Conservation (phyloP, 1,140 invertebrate genomes). For the Muscidifurax raptorellus region DNA sequence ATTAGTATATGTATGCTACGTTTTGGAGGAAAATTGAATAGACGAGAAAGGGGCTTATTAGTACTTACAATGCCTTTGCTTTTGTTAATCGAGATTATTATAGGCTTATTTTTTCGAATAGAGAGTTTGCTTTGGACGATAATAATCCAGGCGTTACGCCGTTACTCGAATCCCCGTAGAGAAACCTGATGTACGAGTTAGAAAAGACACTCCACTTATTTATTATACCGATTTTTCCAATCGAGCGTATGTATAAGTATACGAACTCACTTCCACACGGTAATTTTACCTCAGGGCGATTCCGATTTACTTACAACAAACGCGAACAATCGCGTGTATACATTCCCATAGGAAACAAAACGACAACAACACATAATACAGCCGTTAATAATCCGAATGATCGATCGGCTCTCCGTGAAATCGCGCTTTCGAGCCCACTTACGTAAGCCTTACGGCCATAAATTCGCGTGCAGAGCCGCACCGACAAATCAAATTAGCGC, state of each 20-base stretch:
- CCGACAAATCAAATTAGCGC: neutral
- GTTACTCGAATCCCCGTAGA: neutral
- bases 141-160: neutral
- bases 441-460: neutral
- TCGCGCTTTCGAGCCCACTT: neutral
- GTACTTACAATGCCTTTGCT: neutral
- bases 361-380: neutral
- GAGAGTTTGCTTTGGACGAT: neutral
- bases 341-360: neutral
- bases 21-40: neutral
- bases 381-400: conserved; percentile 8
- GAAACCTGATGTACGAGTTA: neutral
- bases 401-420: neutral
- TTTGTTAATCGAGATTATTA: neutral
- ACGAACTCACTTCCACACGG: neutral
- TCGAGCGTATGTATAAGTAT: no score
- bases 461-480: neutral
- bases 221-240: neutral
- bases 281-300: neutral
- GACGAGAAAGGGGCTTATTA: neutral
- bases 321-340: neutral
- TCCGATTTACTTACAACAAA: neutral
- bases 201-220: neutral
- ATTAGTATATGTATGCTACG: no score
- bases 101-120: no score